phyloP scores from a whole-genome alignment of 2,888 invertebrate genomes.

The Drosophila multiciliata region DNA sequence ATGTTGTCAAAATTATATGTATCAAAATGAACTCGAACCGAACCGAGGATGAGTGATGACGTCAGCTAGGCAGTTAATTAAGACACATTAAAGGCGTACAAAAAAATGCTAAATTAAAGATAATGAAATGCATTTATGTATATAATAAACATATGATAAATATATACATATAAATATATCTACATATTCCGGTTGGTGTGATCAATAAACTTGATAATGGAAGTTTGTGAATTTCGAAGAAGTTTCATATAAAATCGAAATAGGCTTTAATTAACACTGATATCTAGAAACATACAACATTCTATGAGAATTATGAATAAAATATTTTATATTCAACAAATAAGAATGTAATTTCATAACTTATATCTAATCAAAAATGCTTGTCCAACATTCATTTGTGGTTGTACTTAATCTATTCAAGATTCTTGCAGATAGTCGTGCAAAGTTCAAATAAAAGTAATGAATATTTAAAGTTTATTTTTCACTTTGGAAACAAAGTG shows the following conservation, averaged over 20 bases:
- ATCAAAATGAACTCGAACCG: slow-evolving; percentile 50
- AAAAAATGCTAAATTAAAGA: slow-evolving; percentile 50
- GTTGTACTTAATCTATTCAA: neutral
- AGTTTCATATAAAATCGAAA: neutral
- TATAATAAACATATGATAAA: neutral
- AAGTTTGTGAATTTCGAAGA: neutral
- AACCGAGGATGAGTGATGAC: slow-evolving; percentile 39
- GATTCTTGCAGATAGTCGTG: neutral
- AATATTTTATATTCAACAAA: neutral
- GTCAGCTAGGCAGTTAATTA: slow-evolving; percentile 65
- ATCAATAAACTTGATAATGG: slow-evolving; percentile 49
- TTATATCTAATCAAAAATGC: neutral
- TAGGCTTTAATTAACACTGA: neutral
- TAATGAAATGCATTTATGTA: slow-evolving; percentile 11
- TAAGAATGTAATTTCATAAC: neutral
- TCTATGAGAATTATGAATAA: neutral
- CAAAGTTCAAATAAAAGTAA: neutral
- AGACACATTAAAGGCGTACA: slow-evolving; percentile 38
- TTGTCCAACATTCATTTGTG: neutral
- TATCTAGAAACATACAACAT: neutral
- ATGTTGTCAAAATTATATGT: slow-evolving; percentile 14
- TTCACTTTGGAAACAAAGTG: neutral
- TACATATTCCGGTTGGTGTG: slow-evolving; percentile 51
- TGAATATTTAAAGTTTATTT: neutral
- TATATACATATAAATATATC: neutral